phyloP scores from a whole-genome alignment of 2,797 vertebrate genomes.

The Enteromius treurensis region DNA sequence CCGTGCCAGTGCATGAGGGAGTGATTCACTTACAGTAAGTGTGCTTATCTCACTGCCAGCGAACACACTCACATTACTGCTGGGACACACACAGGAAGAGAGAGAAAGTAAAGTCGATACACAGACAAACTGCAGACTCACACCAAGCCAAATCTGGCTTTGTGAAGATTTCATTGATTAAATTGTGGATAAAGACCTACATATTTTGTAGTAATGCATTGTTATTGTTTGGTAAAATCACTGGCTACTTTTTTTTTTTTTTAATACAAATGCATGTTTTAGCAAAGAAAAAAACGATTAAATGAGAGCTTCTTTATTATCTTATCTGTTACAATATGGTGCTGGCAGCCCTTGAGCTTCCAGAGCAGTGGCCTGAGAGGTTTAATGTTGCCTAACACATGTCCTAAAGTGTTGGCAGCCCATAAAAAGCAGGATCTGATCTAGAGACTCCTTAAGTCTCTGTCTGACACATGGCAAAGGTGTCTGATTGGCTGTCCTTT shows the following conservation, averaged over 20 bases:
- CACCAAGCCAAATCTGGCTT: background rate
- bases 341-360: conserved; percentile 7
- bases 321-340: conserved; percentile 21
- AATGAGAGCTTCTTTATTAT: too few species aligned
- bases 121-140: conserved; percentile 51
- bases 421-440: conserved; percentile 26
- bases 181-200: background rate
- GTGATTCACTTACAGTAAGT: conserved; percentile 70
- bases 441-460: conserved; percentile 28
- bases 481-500: conserved; percentile 28
- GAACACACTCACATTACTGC: conserved; percentile 61
- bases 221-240: background rate
- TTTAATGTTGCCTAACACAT: conserved; percentile 70
- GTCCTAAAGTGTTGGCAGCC: conserved; percentile 69
- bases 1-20: conserved; percentile 13
- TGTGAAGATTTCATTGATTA: conserved; percentile 15
- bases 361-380: conserved; percentile 65
- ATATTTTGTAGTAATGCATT: background rate
- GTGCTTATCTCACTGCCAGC: conserved; percentile 68
- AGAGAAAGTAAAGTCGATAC: conserved; percentile 39
- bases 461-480: conserved; percentile 41
- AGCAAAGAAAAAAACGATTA: too few species aligned
- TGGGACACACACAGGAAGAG: conserved; percentile 57
- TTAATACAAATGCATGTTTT: background rate
- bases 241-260: background rate